A percentile compares a stretch with the other conserved stretches of the same genome.
Conservation (phyloP, 2,797 vertebrate species). For the Scleropages formosus region DNA sequence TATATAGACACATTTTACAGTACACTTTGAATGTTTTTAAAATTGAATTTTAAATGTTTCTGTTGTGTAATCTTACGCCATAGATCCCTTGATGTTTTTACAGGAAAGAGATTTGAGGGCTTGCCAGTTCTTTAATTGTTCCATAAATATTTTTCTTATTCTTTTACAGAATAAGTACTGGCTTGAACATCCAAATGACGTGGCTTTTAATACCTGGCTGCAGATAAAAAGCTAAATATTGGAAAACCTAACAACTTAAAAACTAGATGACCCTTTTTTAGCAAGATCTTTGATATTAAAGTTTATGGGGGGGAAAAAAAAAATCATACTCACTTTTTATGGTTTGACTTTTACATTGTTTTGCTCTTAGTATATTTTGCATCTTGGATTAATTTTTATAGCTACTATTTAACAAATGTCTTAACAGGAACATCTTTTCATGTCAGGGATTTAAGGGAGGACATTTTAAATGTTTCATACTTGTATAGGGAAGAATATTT, state of each 20-base stretch:
- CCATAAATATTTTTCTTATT: conserved; percentile 56
- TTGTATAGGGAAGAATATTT: too few relatives aligned
- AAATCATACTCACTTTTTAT: not conserved
- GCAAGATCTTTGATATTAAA: conserved; percentile 29
- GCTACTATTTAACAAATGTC: not conserved
- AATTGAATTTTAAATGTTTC: conserved; percentile 46
- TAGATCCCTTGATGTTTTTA: conserved; percentile 44
- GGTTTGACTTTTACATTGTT: not conserved
- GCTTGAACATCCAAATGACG: conserved; percentile 45
- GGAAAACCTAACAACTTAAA: conserved; percentile 47
- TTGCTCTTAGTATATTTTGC: not conserved
- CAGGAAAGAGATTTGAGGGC: conserved; percentile 43
- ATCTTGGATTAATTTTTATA: conserved; percentile 24
- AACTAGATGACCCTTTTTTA: conserved; percentile 29
- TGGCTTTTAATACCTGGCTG: conserved; percentile 55
- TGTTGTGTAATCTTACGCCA: conserved; percentile 32
- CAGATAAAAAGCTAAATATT: conserved; percentile 49
- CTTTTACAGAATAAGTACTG: conserved; percentile 46
- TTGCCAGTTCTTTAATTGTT: conserved; percentile 60
- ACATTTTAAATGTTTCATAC: too few relatives aligned
- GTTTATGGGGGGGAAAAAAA: conserved; percentile 36
- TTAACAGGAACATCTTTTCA: too few relatives aligned
- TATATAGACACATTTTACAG: conserved; percentile 27
- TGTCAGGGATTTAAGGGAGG: too few relatives aligned
- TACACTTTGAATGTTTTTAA: conserved; percentile 43